These are phyloP conservation scores for Leucosticte australis DNA, from an alignment of 2,113 vertebrate species.

Conservation along the genomic window DNA sequence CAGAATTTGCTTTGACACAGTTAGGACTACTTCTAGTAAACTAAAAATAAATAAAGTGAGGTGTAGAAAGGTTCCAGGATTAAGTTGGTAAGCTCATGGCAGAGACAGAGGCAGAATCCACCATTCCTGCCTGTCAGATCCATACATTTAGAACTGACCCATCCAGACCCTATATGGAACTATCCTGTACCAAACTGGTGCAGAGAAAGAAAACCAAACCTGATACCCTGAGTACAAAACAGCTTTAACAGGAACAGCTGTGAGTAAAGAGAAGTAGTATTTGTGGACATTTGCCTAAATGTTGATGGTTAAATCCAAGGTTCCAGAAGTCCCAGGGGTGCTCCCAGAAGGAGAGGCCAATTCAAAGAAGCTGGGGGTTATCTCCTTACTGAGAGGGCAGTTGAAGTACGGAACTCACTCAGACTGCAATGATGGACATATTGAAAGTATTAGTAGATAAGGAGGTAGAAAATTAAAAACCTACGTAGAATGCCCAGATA, in stretches of 20 bases:
- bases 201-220: neutral
- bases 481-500: neutral
- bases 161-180: neutral
- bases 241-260: neutral
- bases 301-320: neutral
- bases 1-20: neutral
- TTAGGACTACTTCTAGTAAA: neutral
- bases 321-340: neutral
- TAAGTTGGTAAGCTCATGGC: neutral
- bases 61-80: neutral
- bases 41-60: neutral
- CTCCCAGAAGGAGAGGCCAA: neutral
- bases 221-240: neutral
- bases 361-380: neutral
- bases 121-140: neutral
- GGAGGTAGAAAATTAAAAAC: neutral
- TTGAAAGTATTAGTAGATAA: neutral
- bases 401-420: neutral
- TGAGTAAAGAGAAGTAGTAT: neutral
- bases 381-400: neutral
- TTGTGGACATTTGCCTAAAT: neutral
- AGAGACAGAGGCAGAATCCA: neutral
- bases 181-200: neutral
- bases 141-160: neutral
- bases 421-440: neutral